A percentile compares a stretch with the other conserved stretches of the same genome.
Evolutionary conservation across 2,888 invertebrate genomes (phyloP).

Genomic region (Drosophila borealis): DNA sequence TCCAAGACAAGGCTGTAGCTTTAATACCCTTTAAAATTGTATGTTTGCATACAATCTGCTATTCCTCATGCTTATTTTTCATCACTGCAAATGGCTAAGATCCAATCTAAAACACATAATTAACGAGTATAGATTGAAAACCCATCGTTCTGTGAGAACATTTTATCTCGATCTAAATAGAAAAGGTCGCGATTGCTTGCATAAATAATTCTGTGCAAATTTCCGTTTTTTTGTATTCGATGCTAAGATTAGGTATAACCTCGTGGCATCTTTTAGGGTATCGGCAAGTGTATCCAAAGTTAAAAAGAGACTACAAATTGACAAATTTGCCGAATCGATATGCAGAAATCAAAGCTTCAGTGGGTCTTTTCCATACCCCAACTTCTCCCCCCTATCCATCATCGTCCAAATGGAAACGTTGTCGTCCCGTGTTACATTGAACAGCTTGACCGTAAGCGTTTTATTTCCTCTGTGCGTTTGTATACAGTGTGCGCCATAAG

Average conservation of each 20-base stretch:
- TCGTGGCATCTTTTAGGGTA: background rate
- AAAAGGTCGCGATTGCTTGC: background rate
- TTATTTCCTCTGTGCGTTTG: constrained; percentile 14
- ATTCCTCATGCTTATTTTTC: background rate
- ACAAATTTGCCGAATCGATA: constrained; percentile 53
- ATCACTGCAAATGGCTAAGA: background rate
- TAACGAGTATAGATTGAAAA: background rate
- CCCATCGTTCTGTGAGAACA: background rate
- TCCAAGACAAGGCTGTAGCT: background rate
- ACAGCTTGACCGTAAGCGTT: constrained; percentile 32
- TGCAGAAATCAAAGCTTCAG: constrained; percentile 52
- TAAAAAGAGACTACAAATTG: constrained; percentile 37
- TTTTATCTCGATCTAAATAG: background rate
- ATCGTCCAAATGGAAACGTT: constrained; percentile 24
- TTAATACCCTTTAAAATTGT: constrained; percentile 22
- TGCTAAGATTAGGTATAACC: background rate
- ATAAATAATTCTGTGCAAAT: background rate
- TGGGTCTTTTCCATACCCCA: background rate
- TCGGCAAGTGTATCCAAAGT: constrained; percentile 23
- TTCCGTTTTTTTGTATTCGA: background rate
- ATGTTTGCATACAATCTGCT: background rate
- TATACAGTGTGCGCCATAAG: constrained; percentile 49
- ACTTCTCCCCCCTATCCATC: constrained; percentile 14
- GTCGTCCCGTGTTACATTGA: constrained; percentile 41
- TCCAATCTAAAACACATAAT: background rate